Base-by-base conservation (phyloP, 2,113 vertebrate species). In the Alethe diademata region DNA sequence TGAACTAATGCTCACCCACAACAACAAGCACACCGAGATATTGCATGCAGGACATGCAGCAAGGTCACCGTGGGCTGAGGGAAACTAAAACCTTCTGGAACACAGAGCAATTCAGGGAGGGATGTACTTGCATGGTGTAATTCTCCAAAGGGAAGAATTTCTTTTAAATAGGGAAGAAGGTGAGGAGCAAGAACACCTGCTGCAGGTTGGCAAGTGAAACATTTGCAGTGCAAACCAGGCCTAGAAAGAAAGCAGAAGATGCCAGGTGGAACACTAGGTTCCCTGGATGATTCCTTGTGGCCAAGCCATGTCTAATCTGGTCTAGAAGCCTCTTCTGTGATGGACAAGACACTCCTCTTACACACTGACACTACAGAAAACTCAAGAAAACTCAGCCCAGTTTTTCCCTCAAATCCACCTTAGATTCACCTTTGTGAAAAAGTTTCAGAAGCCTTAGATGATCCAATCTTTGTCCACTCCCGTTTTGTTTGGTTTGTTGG, bases 1-100 rank as follows among this genome's bases (percentile, higher is more conserved):
- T 45, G 40, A 75, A 35, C 66, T 53, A 50, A 19, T 2, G 14
- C 42, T 64, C 66, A 48, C 31, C 29, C 53, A 53, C 50, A 72
- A 17, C 19, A 47, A 29, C n/a, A 36, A 90, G 62, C 1, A 3
- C n/a, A 18, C 43, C 2, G 0, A 5, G 38, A 31, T 33, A 25
- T n/a, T n/a, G 35, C 6, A 24, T 12, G n/a, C 57, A 81, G 47
- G 33, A 78, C 53, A 6, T 0, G 10, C 25, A 50, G 51, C 58
- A 64, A 94, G 47, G 78, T 66, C 83, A 88, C 10, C 0, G 0
- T 24, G 58, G 60, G 19, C 31, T 40, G 28, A 57, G 12, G 23
- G 28, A 82, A 94, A 85, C 31, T 8, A 78, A 84, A 94, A 31
- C n/a, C 66, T 88, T 45, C 28, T 80, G 42, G 36, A 94, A 78